phyloP scores from a whole-genome alignment of 2,113 vertebrate genomes.

The Cyphomyrus discorhynchus region DNA sequence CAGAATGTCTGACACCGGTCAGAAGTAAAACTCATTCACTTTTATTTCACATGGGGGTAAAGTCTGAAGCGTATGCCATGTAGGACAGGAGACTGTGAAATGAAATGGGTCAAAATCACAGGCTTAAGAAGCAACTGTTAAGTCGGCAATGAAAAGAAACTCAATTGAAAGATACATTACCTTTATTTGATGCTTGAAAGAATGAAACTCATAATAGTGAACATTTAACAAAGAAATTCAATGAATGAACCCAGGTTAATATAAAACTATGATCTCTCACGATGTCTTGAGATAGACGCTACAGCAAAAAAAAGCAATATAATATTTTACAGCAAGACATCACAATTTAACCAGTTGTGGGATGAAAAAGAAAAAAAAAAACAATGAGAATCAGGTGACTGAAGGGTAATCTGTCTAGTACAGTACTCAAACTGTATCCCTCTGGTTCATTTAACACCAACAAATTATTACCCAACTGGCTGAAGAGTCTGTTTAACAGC shows the following conservation, averaged over 20 bases:
- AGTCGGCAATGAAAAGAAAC: background rate
- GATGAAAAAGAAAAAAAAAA: background rate
- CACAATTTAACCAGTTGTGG: background rate
- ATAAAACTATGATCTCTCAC: background rate
- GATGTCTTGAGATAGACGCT: background rate
- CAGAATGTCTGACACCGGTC: background rate
- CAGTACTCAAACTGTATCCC: background rate
- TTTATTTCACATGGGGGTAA: background rate
- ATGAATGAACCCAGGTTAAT: background rate
- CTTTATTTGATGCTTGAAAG: slow-evolving; percentile 10
- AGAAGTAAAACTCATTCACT: background rate
- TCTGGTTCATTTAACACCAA: background rate
- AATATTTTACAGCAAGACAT: slow-evolving; percentile 2
- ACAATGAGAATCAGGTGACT: background rate
- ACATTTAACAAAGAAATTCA: background rate
- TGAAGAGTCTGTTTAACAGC: background rate
- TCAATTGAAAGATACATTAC: background rate
- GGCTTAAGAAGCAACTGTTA: background rate
- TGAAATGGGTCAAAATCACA: background rate
- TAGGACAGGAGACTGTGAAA: background rate
- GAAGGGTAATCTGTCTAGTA: background rate
- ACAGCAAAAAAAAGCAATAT: background rate
- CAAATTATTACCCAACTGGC: background rate
- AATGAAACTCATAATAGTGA: background rate
- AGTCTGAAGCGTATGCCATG: background rate